Evolutionary conservation across 2,797 vertebrate genomes (phyloP).

Genomic region (Cottoperca gobio): DNA sequence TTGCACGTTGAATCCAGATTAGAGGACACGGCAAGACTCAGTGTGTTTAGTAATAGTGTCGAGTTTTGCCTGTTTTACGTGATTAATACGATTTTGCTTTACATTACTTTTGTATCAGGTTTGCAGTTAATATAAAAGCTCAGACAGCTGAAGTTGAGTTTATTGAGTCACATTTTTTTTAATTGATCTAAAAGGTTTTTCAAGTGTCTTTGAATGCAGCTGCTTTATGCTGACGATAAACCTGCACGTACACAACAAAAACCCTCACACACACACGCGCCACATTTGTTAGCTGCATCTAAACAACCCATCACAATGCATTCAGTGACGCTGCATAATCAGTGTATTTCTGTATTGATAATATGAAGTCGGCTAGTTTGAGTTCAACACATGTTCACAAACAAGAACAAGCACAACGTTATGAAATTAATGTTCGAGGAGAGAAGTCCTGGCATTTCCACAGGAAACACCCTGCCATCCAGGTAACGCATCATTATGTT

Average conservation of each 20-base stretch:
- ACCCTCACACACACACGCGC: background rate
- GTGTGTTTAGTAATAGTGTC: background rate
- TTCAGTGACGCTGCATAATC: constrained; percentile 5
- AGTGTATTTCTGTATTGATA: background rate
- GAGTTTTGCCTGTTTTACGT: background rate
- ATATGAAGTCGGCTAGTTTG: background rate
- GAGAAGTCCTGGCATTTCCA: background rate
- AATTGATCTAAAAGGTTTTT: too few species aligned
- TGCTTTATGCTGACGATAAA: constrained; percentile 1
- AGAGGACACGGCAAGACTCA: background rate
- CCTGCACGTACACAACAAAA: background rate
- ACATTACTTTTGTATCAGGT: background rate
- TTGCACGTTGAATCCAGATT: background rate
- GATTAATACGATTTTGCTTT: background rate
- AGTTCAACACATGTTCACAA: background rate
- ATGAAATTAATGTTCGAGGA: background rate
- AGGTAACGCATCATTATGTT: background rate
- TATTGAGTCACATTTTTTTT: too few species aligned
- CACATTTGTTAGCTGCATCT: background rate
- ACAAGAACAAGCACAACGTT: background rate
- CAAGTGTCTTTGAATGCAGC: too few species aligned
- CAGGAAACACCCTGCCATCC: background rate
- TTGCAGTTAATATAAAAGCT: background rate
- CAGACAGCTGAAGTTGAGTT: background rate
- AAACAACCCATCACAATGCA: background rate